A percentile compares a stretch with the other conserved stretches of the same genome.
Conservation (phyloP, 2,113 vertebrate genomes). For the Grammomys surdaster region DNA sequence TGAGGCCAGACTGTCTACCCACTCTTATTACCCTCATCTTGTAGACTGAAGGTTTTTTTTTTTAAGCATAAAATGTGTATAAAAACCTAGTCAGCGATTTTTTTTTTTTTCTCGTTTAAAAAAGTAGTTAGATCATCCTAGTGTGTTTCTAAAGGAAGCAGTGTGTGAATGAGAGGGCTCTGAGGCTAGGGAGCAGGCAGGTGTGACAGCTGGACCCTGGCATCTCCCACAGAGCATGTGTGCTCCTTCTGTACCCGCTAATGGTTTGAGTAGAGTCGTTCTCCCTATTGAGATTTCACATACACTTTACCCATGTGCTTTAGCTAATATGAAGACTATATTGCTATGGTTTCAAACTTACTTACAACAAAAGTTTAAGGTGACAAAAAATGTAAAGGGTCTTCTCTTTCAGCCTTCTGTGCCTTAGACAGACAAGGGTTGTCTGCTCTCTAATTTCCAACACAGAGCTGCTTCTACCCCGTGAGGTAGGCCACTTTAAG, state of each 20-base stretch:
- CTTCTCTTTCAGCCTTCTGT: neutral
- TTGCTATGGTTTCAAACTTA: neutral
- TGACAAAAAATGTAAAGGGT: neutral
- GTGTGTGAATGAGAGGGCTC: neutral
- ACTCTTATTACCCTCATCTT: neutral
- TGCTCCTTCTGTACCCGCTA: neutral
- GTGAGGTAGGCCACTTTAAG: neutral
- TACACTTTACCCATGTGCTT: neutral
- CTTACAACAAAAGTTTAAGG: neutral
- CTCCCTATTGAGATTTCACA: neutral
- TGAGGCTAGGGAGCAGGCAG: neutral
- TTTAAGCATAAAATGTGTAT: neutral
- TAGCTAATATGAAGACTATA: neutral
- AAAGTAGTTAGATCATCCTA: neutral
- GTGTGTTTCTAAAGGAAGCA: slow-evolving; percentile 55
- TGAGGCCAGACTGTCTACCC: neutral
- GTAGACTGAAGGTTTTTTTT: neutral
- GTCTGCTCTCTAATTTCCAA: neutral
- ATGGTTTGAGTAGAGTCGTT: accelerated
- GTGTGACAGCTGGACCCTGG: neutral
- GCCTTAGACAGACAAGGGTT: neutral
- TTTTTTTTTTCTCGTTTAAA: neutral
- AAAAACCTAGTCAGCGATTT: neutral
- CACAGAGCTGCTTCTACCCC: neutral
- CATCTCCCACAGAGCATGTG: neutral